phyloP scores from a whole-genome alignment of 2,113 vertebrate species.

The Erpornis zantholeuca region DNA sequence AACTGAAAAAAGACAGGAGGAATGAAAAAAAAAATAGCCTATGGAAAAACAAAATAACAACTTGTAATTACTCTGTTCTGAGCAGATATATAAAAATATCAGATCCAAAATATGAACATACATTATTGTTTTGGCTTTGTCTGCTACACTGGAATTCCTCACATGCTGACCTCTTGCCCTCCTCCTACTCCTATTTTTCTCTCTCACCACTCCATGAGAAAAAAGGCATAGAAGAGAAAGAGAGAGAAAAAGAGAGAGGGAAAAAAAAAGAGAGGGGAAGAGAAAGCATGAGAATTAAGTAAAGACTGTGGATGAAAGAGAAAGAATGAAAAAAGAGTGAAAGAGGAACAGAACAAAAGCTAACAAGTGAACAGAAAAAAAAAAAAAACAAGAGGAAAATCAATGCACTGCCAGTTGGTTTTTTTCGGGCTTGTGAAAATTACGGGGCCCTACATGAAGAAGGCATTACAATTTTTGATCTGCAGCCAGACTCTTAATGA shows the following conservation, averaged over 20 bases:
- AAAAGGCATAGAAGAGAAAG: not conserved
- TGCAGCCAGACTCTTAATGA: conserved; percentile 80
- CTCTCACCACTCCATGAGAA: conserved; percentile 6
- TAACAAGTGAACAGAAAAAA: not conserved
- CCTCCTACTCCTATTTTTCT: conserved; percentile 39
- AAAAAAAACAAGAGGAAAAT: not conserved
- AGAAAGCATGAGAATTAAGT: not conserved
- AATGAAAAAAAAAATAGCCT: not conserved
- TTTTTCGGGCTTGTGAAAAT: conserved; percentile 55
- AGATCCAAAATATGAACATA: not conserved
- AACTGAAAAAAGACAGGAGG: not conserved
- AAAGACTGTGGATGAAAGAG: not conserved
- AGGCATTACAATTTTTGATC: conserved; percentile 70
- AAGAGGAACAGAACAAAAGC: not conserved
- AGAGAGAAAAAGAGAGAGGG: not conserved
- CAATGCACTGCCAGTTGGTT: not conserved
- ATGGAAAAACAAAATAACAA: not conserved
- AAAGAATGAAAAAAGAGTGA: not conserved
- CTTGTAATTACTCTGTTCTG: not conserved
- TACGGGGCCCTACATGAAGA: conserved; percentile 46
- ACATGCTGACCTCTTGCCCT: conserved; percentile 37
- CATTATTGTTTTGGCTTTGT: not conserved
- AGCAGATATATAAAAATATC: not conserved
- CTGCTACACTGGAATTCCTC: conserved; percentile 41
- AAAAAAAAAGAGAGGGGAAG: not conserved